Percentiles rank a stretch among this genome's conserved stretches.
These are phyloP conservation scores for Anguilla japonica DNA, from an alignment of 2,113 vertebrate species.

Conservation along the genomic window DNA sequence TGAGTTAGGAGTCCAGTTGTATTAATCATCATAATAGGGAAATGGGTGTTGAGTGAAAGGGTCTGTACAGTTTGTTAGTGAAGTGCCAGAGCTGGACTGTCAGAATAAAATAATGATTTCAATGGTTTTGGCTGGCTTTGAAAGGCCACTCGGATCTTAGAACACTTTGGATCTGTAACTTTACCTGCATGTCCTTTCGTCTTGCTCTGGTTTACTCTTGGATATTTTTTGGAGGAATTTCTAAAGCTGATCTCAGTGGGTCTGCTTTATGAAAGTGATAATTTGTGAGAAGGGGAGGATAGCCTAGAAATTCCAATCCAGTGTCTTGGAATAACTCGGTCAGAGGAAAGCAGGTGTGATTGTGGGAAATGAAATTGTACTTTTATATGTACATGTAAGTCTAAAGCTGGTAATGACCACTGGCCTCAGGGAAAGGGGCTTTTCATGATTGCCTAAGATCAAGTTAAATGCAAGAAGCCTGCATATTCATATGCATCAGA, in stretches of 20 bases:
- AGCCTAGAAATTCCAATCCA: background rate
- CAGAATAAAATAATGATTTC: background rate
- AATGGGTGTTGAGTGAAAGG: background rate
- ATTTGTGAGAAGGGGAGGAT: background rate
- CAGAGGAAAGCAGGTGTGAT: background rate
- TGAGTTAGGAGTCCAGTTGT: background rate
- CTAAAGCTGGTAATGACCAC: too few species aligned
- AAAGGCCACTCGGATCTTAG: background rate
- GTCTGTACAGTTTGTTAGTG: background rate
- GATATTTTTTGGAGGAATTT: background rate
- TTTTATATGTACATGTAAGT: too few species aligned
- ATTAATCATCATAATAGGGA: background rate
- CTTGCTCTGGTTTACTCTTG: background rate
- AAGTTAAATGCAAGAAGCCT: background rate
- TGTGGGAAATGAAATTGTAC: background rate
- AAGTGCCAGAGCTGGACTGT: background rate
- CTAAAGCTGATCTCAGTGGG: background rate
- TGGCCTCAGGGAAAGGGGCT: too few species aligned
- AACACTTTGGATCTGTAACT: background rate
- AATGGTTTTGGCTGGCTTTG: constrained; percentile 10
- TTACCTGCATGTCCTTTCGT: background rate
- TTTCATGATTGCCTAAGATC: background rate
- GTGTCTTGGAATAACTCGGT: background rate
- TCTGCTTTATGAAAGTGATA: background rate
- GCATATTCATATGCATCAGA: background rate